These are phyloP conservation scores for Drosophila subobscura DNA, from an alignment of 1,140 invertebrate species.

Conservation along the genomic window DNA sequence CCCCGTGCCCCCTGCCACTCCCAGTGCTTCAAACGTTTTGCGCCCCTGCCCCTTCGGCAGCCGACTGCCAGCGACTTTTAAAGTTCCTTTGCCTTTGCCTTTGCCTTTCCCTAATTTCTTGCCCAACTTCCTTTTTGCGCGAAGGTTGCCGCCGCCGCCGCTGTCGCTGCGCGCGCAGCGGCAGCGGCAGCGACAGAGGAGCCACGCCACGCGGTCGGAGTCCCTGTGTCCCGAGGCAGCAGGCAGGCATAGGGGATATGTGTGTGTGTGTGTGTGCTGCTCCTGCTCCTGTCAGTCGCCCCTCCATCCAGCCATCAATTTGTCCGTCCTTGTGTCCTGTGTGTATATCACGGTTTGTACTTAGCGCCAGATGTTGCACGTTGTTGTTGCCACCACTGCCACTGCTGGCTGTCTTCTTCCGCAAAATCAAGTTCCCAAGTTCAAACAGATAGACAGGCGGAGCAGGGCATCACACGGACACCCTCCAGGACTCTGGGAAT, in stretches of 20 bases:
- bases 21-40: not conserved
- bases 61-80: constrained; percentile 32
- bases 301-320: constrained; percentile 6
- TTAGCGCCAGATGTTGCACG: constrained; percentile 81
- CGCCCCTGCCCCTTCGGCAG: constrained; percentile 31
- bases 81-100: constrained; percentile 34
- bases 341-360: constrained; percentile 81
- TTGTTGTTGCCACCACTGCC: constrained; percentile 34
- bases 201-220: constrained; percentile 28
- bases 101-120: constrained; percentile 52
- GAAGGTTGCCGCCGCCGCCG: constrained; percentile 40
- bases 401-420: constrained; percentile 54
- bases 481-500: constrained; percentile 24
- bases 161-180: constrained; percentile 70
- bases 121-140: constrained; percentile 69
- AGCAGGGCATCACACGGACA: constrained; percentile 20
- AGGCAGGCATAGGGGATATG: constrained; percentile 25
- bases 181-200: too few species aligned
- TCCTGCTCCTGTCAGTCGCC: constrained; percentile 18
- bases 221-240: constrained; percentile 20
- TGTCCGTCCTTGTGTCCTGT: constrained; percentile 47
- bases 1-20: not conserved
- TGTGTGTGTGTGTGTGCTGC: constrained; percentile 13
- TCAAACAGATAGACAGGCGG: constrained; percentile 62
- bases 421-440: constrained; percentile 80